phyloP scores from a whole-genome alignment of 2,888 invertebrate genomes.

The Ophion ventricosus region DNA sequence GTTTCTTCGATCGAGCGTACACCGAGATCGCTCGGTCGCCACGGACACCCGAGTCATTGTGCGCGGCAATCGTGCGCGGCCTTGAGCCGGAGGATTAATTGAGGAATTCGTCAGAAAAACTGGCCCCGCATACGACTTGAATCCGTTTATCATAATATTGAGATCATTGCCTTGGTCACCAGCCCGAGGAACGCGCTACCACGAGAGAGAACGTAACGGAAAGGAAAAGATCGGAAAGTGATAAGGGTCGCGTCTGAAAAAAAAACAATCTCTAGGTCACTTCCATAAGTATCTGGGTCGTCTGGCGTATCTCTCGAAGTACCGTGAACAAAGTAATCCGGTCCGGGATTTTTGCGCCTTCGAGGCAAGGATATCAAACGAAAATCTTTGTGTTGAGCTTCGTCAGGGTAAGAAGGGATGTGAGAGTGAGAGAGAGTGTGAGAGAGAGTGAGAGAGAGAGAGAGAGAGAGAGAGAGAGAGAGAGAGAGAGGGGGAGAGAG shows the following conservation, averaged over 20 bases:
- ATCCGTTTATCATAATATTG: background rate
- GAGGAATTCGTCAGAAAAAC: constrained; percentile 26
- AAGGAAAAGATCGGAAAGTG: constrained; percentile 20
- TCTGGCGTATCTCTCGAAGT: background rate
- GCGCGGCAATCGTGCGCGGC: background rate
- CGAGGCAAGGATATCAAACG: constrained; percentile 25
- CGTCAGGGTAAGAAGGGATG: constrained; percentile 44
- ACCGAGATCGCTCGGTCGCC: background rate
- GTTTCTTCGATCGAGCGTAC: constrained; percentile 1
- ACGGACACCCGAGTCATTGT: background rate
- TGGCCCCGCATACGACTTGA: background rate
- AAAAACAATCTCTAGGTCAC: constrained; percentile 6
- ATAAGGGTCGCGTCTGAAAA: constrained; percentile 12
- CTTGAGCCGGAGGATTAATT: constrained; percentile 33
- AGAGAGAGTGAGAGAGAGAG: too few species aligned
- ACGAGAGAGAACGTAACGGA: background rate
- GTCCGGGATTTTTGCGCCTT: constrained; percentile 4
- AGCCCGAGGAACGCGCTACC: background rate
- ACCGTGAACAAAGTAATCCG: background rate
- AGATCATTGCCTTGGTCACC: constrained; percentile 42
- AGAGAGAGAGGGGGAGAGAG: too few species aligned
- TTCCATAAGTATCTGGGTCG: constrained; percentile 4
- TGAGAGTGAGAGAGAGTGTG: background rate
- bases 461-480: too few species aligned
- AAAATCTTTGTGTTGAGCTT: constrained; percentile 40